Conservation (phyloP, 2,888 invertebrate genomes). For the Dinocampus coccinellae region DNA sequence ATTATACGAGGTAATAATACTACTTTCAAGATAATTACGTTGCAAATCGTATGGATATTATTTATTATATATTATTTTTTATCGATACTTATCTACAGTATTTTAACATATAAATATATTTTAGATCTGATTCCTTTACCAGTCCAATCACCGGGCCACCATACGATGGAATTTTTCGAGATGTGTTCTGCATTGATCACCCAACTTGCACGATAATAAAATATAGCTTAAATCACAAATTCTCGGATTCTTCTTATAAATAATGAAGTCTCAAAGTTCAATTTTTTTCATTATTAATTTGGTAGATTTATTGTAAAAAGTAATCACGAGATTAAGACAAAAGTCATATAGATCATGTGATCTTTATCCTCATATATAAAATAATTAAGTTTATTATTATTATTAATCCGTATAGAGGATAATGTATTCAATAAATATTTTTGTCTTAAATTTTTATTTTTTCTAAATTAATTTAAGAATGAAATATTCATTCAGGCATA, state of each 20-base stretch:
- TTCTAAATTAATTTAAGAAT: neutral
- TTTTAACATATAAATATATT: slow-evolving; percentile 3
- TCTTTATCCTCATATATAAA: neutral
- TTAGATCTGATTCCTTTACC: slow-evolving; percentile 60
- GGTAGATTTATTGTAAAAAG: neutral
- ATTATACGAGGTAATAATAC: slow-evolving; percentile 60
- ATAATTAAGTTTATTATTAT: neutral
- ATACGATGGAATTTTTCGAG: slow-evolving; percentile 99
- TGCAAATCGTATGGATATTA: too few species aligned
- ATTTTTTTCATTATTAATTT: neutral
- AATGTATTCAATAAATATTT: neutral
- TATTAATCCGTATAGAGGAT: neutral
- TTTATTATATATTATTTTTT: too few species aligned
- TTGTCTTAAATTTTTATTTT: neutral
- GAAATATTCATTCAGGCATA: neutral
- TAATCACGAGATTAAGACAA: too few species aligned
- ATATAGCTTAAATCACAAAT: neutral
- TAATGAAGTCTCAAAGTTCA: too few species aligned
- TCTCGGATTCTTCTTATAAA: neutral
- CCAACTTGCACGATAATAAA: slow-evolving; percentile 88
- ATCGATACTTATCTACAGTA: too few species aligned
- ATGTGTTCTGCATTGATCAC: slow-evolving; percentile 99
- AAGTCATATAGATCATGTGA: neutral
- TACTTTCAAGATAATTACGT: too few species aligned
- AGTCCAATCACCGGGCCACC: slow-evolving; percentile 78